These are phyloP conservation scores for Protomyctophum bolini DNA, from an alignment of 2,113 vertebrate genomes.

Conservation along the genomic window DNA sequence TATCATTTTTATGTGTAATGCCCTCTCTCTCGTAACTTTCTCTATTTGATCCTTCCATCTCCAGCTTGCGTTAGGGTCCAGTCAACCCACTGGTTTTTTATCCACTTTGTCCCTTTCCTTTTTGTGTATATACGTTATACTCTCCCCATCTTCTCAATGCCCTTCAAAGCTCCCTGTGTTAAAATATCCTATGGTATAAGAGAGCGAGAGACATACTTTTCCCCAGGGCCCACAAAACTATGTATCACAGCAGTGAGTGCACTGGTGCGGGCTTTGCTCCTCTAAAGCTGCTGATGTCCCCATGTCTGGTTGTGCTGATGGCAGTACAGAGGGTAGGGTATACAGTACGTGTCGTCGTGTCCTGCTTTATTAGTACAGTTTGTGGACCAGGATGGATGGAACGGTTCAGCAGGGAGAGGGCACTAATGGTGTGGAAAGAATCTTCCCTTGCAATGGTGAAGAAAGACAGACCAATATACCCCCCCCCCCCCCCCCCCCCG, in stretches of 20 bases:
- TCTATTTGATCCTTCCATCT: background rate
- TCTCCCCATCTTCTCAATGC: background rate
- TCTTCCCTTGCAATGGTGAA: slow-evolving; percentile 31
- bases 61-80: background rate
- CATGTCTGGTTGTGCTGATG: slow-evolving; percentile 68
- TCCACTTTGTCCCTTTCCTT: background rate
- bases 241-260: slow-evolving; percentile 26
- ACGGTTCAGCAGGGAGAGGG: slow-evolving; percentile 75
- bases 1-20: background rate
- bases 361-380: slow-evolving; percentile 42
- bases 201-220: background rate
- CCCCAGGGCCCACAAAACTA: slow-evolving; percentile 36
- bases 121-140: background rate
- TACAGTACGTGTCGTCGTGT: slow-evolving; percentile 16
- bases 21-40: background rate
- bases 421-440: slow-evolving; percentile 72
- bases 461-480: slow-evolving; percentile 34
- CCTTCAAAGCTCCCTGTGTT: slow-evolving; percentile 45
- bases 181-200: slow-evolving; percentile 22
- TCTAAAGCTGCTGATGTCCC: slow-evolving; percentile 71
- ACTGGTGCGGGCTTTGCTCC: slow-evolving; percentile 22
- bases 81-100: background rate
- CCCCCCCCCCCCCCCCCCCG: slow-evolving; percentile 16
- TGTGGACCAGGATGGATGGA: slow-evolving; percentile 46
- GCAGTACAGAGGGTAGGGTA: slow-evolving; percentile 45